These are phyloP conservation scores for Leptonema lineaticorne DNA, from an alignment of 1,140 invertebrate genomes.

Conservation along the genomic window DNA sequence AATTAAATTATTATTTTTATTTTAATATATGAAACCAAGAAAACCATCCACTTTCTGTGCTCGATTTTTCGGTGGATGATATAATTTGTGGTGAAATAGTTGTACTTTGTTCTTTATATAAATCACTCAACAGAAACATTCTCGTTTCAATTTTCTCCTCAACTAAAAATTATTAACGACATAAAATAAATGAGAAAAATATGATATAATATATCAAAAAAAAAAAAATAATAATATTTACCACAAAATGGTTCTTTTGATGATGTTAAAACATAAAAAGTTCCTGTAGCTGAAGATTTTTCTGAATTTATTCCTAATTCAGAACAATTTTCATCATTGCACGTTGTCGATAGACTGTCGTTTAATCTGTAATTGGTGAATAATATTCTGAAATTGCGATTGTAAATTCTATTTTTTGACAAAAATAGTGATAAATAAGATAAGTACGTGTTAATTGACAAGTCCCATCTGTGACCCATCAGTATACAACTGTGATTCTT, in stretches of 20 bases:
- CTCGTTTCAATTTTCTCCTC: conserved; percentile 2
- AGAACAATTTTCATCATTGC: conserved; percentile 24
- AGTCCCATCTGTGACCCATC: conserved; percentile 56
- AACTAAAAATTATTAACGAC: not conserved
- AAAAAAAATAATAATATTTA: conserved; percentile 31
- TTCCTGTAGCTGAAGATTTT: conserved; percentile 43
- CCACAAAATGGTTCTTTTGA: conserved; percentile 45
- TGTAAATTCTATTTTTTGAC: not conserved
- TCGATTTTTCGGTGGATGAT: too few relatives aligned
- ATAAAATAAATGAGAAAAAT: too few relatives aligned
- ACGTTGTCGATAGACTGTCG: conserved; percentile 13
- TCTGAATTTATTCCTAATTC: conserved; percentile 44
- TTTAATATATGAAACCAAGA: too few relatives aligned
- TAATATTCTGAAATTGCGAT: not conserved
- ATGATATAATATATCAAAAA: too few relatives aligned
- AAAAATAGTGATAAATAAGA: too few relatives aligned
- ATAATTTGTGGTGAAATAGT: too few relatives aligned
- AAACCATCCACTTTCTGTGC: too few relatives aligned
- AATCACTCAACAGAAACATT: not conserved
- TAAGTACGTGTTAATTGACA: conserved; percentile 53
- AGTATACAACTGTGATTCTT: conserved; percentile 55
- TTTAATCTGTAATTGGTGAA: conserved; percentile 23
- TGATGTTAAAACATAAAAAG: conserved; percentile 46
- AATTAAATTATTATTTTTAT: too few relatives aligned
- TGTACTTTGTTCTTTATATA: not conserved